Percentiles rank a stretch among this genome's conserved stretches.
Evolutionary conservation across 2,797 vertebrate genomes (phyloP).

Genomic region (Rousettus madagascariensis): DNA sequence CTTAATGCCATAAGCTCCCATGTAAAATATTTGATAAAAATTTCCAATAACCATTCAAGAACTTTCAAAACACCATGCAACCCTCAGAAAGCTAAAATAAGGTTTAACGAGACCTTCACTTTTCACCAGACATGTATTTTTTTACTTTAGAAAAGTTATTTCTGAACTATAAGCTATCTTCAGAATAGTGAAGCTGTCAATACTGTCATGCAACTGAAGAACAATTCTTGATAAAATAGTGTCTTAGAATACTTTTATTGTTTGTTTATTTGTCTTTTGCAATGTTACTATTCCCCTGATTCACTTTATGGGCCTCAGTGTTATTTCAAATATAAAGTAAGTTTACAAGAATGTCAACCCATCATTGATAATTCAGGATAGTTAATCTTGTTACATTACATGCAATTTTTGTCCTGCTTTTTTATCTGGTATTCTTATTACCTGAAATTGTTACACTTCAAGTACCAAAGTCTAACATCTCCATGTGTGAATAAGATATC

Average conservation of each 20-base stretch:
- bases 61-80: background rate
- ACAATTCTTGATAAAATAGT: background rate
- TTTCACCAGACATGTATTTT: background rate
- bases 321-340: background rate
- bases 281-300: background rate
- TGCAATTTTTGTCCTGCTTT: background rate
- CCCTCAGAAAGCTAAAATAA: background rate
- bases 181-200: conserved; percentile 13
- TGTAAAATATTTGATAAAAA: conserved; percentile 17
- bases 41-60: background rate
- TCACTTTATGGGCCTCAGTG: background rate
- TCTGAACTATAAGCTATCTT: conserved; percentile 6
- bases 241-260: conserved; percentile 14
- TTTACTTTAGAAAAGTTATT: background rate
- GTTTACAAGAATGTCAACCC: background rate
- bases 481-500: background rate
- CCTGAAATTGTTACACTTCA: background rate
- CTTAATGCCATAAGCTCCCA: background rate
- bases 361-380: background rate
- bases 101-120: background rate
- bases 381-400: background rate
- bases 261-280: background rate
- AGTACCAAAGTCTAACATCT: background rate
- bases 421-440: conserved; percentile 33
- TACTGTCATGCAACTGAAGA: background rate